phyloP scores from a whole-genome alignment of 2,888 invertebrate genomes.

The Lasius fuliginosus region DNA sequence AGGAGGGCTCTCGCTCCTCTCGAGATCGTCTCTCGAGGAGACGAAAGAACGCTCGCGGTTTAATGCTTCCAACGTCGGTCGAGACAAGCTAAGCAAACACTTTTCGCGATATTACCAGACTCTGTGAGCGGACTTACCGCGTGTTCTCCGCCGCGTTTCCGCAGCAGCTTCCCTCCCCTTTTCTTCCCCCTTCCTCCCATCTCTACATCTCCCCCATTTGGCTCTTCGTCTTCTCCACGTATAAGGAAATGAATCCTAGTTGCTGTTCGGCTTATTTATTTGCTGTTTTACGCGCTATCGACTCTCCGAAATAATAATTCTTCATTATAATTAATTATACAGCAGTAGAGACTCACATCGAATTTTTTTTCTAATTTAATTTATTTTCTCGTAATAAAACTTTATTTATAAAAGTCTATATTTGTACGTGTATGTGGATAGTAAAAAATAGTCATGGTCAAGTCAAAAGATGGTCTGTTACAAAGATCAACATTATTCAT shows the following conservation, averaged over 20 bases:
- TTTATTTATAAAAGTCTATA: neutral
- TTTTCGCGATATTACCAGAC: slow-evolving; percentile 85
- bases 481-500: neutral
- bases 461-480: too few relatives aligned
- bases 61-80: slow-evolving; percentile 80
- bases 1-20: slow-evolving; percentile 50
- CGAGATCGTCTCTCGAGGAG: slow-evolving; percentile 69
- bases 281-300: slow-evolving; percentile 53
- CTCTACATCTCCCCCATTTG: slow-evolving; percentile 32
- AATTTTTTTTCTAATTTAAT: neutral
- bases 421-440: neutral
- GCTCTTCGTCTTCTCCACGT: slow-evolving; percentile 38
- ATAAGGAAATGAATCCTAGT: slow-evolving; percentile 71
- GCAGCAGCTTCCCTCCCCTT: slow-evolving; percentile 31
- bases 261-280: slow-evolving; percentile 59
- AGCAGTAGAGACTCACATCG: neutral
- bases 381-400: neutral
- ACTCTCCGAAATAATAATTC: slow-evolving; percentile 5
- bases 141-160: slow-evolving; percentile 68
- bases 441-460: neutral
- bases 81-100: slow-evolving; percentile 86
- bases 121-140: slow-evolving; percentile 71
- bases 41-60: slow-evolving; percentile 80
- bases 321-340: neutral
- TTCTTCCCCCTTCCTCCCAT: slow-evolving; percentile 22